Conservation (phyloP, 2,113 vertebrate species). For the Columba janthina region DNA sequence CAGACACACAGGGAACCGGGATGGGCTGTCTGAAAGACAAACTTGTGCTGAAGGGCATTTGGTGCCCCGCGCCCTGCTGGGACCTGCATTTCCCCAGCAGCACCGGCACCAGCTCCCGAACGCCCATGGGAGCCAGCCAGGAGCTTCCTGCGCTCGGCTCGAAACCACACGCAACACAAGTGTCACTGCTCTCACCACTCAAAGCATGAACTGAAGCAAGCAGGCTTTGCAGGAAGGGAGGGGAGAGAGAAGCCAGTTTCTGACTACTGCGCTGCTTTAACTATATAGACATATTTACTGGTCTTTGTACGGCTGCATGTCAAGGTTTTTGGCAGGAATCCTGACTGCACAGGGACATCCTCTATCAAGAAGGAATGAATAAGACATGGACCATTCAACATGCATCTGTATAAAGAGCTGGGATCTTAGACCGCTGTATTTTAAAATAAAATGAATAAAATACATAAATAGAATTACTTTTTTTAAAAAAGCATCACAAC, state of each 20-base stretch:
- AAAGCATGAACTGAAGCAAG: background rate
- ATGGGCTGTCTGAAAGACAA: background rate
- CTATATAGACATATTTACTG: background rate
- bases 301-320: background rate
- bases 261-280: background rate
- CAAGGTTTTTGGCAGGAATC: background rate
- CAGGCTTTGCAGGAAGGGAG: background rate
- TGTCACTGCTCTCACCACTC: background rate
- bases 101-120: background rate
- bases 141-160: background rate
- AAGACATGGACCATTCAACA: background rate
- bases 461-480: background rate
- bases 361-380: background rate
- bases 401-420: background rate
- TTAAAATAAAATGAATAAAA: background rate
- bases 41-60: background rate
- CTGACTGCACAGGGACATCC: background rate
- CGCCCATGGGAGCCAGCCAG: background rate
- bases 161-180: background rate
- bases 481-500: background rate
- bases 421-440: background rate
- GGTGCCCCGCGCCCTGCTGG: background rate
- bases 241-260: background rate
- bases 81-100: background rate
- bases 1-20: background rate